Conservation (phyloP, 1,140 invertebrate species). For the Hetaerina americana region DNA sequence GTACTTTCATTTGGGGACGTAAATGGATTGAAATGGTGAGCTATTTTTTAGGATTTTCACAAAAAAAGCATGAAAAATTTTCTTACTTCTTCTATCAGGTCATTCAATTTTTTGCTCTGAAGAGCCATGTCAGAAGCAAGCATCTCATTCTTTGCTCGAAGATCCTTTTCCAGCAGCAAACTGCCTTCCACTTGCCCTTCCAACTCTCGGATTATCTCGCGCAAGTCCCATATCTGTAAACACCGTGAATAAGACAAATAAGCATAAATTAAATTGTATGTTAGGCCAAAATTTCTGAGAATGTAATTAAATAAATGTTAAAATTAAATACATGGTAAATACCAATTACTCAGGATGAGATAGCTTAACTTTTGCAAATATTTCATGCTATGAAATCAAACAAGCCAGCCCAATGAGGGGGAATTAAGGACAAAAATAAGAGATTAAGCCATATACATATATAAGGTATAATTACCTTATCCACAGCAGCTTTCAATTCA, state of each 20-base stretch:
- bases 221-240: conserved; percentile 40
- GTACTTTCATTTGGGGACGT: no score
- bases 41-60: background rate
- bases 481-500: conserved; percentile 51
- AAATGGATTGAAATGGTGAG: no score
- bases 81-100: conserved; percentile 21
- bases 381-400: no score
- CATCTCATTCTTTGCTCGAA: conserved; percentile 25
- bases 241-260: no score
- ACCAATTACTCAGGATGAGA: background rate
- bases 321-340: background rate
- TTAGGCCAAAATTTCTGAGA: background rate
- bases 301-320: background rate
- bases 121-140: conserved; percentile 14
- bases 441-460: no score
- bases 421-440: no score
- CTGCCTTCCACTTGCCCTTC: conserved; percentile 56
- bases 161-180: background rate
- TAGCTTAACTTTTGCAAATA: no score
- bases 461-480: conserved; percentile 34
- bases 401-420: no score
- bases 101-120: conserved; percentile 32
- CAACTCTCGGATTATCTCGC: conserved; percentile 60
- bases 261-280: no score
- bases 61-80: background rate